Evolutionary conservation across 2,888 invertebrate species (phyloP).

Genomic region (Lithophane semibrunnea): DNA sequence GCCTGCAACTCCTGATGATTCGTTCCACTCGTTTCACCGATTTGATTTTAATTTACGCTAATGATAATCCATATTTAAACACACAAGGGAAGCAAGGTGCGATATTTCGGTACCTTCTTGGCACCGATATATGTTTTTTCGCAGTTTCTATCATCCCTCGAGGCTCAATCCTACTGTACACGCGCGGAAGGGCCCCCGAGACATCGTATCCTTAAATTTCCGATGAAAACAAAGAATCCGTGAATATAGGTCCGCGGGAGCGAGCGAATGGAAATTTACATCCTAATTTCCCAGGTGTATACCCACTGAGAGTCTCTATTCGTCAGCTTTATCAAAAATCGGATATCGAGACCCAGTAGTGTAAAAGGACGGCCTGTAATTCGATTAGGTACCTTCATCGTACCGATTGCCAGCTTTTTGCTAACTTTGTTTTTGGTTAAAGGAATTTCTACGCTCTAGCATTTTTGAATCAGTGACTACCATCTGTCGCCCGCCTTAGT

Average conservation of each 20-base stretch:
- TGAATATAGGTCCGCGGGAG: conserved; percentile 84
- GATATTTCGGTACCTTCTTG: conserved; percentile 13
- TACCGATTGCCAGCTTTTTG: conserved; percentile 25
- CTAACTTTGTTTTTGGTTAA: conserved; percentile 12
- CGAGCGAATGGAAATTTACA: conserved; percentile 88
- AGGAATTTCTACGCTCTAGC: neutral
- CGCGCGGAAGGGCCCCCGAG: conserved; percentile 75
- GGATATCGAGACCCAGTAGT: conserved; percentile 61
- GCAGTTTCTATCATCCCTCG: conserved; percentile 46
- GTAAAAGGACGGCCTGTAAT: conserved; percentile 44
- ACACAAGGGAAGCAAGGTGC: conserved; percentile 9
- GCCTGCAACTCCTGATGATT: no score
- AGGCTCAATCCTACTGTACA: conserved; percentile 67
- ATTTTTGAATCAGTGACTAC: neutral
- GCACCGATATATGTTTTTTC: conserved; percentile 30
- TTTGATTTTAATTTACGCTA: conserved; percentile 12
- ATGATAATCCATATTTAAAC: conserved; percentile 19
- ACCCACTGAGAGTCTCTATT: conserved; percentile 77
- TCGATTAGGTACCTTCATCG: conserved; percentile 35
- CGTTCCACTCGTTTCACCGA: no score
- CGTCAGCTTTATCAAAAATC: conserved; percentile 86
- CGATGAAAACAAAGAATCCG: conserved; percentile 89
- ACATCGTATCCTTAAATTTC: conserved; percentile 86
- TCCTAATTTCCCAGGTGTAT: conserved; percentile 90
- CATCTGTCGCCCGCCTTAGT: neutral